Evolutionary conservation across 2,888 invertebrate species (phyloP), one percentile per base, ranked within the genome.

Genomic region (Agonopterix arenella): DNA sequence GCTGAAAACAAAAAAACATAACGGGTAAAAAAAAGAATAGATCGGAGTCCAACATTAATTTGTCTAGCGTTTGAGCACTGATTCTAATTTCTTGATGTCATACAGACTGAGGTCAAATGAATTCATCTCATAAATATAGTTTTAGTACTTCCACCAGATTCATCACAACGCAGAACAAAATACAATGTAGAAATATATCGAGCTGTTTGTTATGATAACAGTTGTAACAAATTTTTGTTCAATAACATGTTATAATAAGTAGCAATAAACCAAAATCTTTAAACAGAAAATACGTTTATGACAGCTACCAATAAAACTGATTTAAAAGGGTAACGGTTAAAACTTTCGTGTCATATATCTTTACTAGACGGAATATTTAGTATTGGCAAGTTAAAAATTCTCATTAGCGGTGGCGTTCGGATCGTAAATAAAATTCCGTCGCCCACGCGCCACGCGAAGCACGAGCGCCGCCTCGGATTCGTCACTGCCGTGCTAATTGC

Each of bases 1-100:
- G 98, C 98, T 97, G 84, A 43, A 90, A 89, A 60, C 60, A 55
- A 3, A 9, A 2, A 40, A 1, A 5, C 5, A 28, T 28, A 28
- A 28, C 28, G 28, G 4, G 5, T 28, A 28, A 28, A 28, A 28
- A 28, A 28, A 28, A 28, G 5, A 28, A 13, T 13, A 13, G 13
- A 28, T 7, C 5, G 28, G 28, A 28, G 28, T 28, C 28, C 7
- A 28, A 28, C 44, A 10, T 18, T n/a, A 16, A 40, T 44, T 36
- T 47, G 36, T 44, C 44, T 9, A 8, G 38, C 44, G 8, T 46
- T 44, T 42, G 40, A 47, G 28, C 5, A 28, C 28, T 4, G 4
- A 28, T 28, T 28, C 28, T 28, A 28, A 28, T 28, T 28, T 28
- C 28, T 4, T 5, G 4, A 28, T 28, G 28, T 28, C 28, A 28